Evolutionary conservation across 2,113 vertebrate genomes (phyloP), one percentile per base, ranked within the genome.

Genomic region (Bos indicus): DNA sequence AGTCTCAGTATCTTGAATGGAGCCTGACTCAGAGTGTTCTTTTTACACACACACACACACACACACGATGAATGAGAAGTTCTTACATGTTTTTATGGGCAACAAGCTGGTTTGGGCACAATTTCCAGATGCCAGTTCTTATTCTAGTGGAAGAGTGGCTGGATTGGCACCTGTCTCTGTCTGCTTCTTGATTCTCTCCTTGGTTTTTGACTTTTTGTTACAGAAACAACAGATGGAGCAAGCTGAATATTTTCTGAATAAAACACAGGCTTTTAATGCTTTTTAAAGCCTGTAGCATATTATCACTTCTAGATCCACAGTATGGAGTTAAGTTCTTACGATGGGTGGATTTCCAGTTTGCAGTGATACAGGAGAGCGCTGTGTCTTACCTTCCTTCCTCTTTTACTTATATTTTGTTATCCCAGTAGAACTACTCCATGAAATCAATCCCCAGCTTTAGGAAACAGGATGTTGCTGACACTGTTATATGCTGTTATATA

Each of bases 361-460:
- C 83, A 91, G 85, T 52, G 81, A 85, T 95, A 12, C 5, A 57
- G 95, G 83, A 86, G 43, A 80, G 36, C 33, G 11, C 91, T 94
- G 19, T 5, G 62, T 82, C 85, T 92, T 88, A 86, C 90, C 78
- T 93, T 15, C 64, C 81, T 90, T 95, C 67, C 89, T 78, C 59
- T 84, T 97, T 96, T 94, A 91, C 97, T 93, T 94, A 78, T 90
- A 90, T 97, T 95, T 95, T 92, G 88, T 23, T 97, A 93, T 87
- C 91, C 82, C 94, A 51, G 89, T 40, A 62, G 97, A 96, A 95
- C 96, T 85, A 48, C 91, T 94, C 95, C 59, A 6, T 36, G 91
- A 91, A 95, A 96, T 80, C 54, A 95, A 97, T 93, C 89, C 91
- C 74, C 64, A 25, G 95, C 83, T 94, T 93, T 93, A 78, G 67